These are phyloP conservation scores for Napeogenes inachia DNA, from an alignment of 2,888 invertebrate species.

Conservation along the genomic window DNA sequence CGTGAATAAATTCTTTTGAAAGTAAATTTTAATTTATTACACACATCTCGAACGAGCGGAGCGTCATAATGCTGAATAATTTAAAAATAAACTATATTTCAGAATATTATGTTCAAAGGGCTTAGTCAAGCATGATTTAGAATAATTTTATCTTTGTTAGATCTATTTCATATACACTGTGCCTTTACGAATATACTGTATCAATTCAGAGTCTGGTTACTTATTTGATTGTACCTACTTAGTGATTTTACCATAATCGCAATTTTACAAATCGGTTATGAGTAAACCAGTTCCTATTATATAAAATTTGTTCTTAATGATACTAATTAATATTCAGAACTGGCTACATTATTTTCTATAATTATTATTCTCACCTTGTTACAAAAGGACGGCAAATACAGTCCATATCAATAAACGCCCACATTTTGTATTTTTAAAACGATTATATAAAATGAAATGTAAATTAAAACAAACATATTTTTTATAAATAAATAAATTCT, in stretches of 20 bases:
- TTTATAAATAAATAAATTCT: too few species aligned
- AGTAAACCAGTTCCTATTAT: too few species aligned
- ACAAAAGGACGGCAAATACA: too few species aligned
- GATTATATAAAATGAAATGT: too few species aligned
- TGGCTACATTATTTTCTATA: too few species aligned
- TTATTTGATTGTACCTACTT: not conserved
- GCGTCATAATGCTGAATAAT: slow-evolving; percentile 3
- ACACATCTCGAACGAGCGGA: not conserved
- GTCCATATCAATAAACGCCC: too few species aligned
- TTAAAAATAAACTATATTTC: not conserved
- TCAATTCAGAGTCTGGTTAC: not conserved
- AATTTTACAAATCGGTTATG: too few species aligned
- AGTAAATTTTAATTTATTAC: slow-evolving; percentile 4
- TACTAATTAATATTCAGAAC: too few species aligned
- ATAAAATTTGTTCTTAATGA: too few species aligned
- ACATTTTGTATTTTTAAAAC: too few species aligned
- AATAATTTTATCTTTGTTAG: not conserved
- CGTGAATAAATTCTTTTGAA: slow-evolving; percentile 1
- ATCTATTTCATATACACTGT: not conserved
- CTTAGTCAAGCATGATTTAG: not conserved
- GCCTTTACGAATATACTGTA: not conserved
- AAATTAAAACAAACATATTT: too few species aligned
- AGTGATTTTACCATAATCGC: not conserved
- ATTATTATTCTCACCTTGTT: too few species aligned
- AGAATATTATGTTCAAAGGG: not conserved